Percentiles rank a stretch among this genome's conserved stretches.
These are phyloP conservation scores for Hyperoplus lanceolatus DNA, from an alignment of 2,797 vertebrate species.

Conservation along the genomic window DNA sequence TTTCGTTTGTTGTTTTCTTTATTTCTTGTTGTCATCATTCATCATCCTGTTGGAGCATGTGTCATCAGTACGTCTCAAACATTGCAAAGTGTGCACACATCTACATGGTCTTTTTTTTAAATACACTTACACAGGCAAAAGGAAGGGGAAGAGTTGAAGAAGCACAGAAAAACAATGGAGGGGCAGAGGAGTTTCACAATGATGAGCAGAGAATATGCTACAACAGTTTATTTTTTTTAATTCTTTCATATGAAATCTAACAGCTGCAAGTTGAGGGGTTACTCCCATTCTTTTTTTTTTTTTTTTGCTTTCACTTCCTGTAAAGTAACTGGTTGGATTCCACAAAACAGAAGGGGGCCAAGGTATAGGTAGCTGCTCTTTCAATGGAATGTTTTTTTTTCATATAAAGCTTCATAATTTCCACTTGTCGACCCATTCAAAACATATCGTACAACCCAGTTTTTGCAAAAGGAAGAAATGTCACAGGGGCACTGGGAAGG, in stretches of 20 bases:
- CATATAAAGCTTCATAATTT: conserved; percentile 65
- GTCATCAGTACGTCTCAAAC: conserved; percentile 86
- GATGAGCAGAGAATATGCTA: conserved; percentile 91
- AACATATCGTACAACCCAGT: conserved; percentile 26
- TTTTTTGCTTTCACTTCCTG: conserved; percentile 17
- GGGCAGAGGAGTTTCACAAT: conserved; percentile 90
- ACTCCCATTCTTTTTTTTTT: conserved; percentile 64
- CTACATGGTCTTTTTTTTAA: conserved; percentile 89
- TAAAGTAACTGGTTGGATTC: conserved; percentile 14
- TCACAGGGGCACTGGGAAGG: conserved; percentile 2
- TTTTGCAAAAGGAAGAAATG: conserved; percentile 22
- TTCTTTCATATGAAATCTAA: conserved; percentile 75
- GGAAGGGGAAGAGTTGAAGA: conserved; percentile 62
- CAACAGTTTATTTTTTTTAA: conserved; percentile 82
- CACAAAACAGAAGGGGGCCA: conserved; percentile 15
- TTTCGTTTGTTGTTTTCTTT: conserved; percentile 82
- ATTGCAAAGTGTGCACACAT: conserved; percentile 90
- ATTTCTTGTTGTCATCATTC: conserved; percentile 83
- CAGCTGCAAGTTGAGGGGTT: conserved; percentile 81
- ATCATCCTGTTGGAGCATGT: conserved; percentile 86
- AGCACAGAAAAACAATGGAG: conserved; percentile 93
- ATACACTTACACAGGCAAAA: conserved; percentile 91
- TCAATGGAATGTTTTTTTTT: conserved; percentile 73
- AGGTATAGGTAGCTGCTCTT: conserved; percentile 45
- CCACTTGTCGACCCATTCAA: conserved; percentile 27